Base-by-base conservation (phyloP, 2,888 invertebrate species). In the Diplolepis rosae region DNA sequence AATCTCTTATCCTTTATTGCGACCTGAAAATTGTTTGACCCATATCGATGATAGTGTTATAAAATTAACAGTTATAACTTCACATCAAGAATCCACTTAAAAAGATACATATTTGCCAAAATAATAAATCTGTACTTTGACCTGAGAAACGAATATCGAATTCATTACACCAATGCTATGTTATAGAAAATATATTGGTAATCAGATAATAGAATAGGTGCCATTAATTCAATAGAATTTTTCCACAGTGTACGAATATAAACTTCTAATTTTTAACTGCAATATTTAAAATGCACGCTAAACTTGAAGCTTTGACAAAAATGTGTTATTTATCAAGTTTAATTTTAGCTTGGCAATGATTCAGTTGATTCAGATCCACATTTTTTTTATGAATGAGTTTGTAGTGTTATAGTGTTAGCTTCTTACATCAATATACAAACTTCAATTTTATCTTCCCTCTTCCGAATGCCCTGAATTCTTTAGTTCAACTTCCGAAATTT, bases 1-100 rank as follows among this genome's bases (percentile, higher is more conserved):
- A 52, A 15, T 30, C 13, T 52, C 52, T 52, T 52, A 52, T 52
- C 52, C 52, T 15, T 52, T 30, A 52, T 7, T 52, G n/a, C 28
- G 30, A 30, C 52, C 52, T 32, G 4, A 32, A 32, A 32, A 11
- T 32, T 32, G 32, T 11, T 32, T 32, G 52, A 52, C 52, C 52
- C 52, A 52, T 15, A 52, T 52, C 52, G 52, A 28, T 28, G 28
- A 52, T 52, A 28, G 15, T 52, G 28, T 52, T 50, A 9, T 48
- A 48, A 22, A 28, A 50, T 13, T 24, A 24, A 50, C 11, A 2
- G 11, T 32, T 32, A 2, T 32, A 32, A 32, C 4, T 32, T 7
- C 11, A 24, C 22, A 50, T 11, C 27, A 50, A 2, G 7, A 30
- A 30, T n/a, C n/a, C n/a, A n/a, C n/a, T n/a, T n/a, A n/a, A n/a